Percentiles rank a stretch among this genome's conserved stretches.
These are phyloP conservation scores for Aselliscus stoliczkanus DNA, from an alignment of 2,797 vertebrate species.

Conservation along the genomic window DNA sequence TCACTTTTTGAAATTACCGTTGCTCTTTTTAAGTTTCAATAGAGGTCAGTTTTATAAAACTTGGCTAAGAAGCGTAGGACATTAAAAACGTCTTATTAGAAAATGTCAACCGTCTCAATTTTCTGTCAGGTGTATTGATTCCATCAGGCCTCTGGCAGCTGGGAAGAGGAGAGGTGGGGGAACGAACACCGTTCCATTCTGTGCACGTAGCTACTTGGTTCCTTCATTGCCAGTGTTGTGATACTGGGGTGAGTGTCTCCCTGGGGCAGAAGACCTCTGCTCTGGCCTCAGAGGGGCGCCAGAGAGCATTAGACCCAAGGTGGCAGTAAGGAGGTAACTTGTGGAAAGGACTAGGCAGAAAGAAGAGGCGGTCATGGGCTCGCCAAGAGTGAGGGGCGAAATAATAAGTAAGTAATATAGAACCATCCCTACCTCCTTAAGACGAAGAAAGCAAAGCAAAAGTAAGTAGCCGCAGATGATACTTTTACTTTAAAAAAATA, in stretches of 20 bases:
- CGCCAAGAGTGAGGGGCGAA: background rate
- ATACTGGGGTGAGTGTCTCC: background rate
- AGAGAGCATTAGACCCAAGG: background rate
- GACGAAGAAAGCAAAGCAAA: background rate
- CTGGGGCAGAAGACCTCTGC: background rate
- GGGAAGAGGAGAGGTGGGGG: background rate
- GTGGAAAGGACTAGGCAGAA: background rate
- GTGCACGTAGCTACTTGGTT: background rate
- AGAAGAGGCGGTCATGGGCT: background rate
- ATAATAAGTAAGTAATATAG: background rate
- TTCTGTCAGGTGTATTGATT: background rate
- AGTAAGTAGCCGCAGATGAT: background rate
- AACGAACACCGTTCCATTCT: background rate
- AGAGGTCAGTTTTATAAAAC: background rate
- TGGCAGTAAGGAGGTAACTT: background rate
- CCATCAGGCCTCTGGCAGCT: background rate
- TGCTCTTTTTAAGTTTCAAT: background rate
- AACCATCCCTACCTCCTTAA: background rate
- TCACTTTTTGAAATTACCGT: background rate
- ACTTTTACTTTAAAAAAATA: conserved; percentile 33
- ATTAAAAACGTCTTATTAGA: background rate
- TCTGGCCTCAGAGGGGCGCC: background rate
- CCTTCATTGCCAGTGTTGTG: background rate
- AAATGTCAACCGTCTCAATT: background rate
- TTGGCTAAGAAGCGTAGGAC: background rate